Evolutionary conservation across 2,888 invertebrate species (phyloP).

Genomic region (Drosophila mercatorum): DNA sequence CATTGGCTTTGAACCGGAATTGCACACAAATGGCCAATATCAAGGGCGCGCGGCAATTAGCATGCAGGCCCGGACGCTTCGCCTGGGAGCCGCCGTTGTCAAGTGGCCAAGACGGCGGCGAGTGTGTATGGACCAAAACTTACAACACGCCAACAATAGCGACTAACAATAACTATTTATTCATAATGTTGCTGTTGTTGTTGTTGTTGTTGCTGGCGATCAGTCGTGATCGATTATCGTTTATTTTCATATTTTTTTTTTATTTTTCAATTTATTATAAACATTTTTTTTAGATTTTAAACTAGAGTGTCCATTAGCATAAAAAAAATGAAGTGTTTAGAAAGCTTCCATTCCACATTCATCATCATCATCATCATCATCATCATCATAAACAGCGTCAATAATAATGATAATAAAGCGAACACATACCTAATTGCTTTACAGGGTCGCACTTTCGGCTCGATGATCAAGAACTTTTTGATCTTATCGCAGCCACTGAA

Average conservation of each 20-base stretch:
- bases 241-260: constrained; percentile 10
- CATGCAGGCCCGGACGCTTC: constrained; percentile 28
- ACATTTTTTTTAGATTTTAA: constrained; percentile 5
- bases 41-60: constrained; percentile 48
- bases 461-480: constrained; percentile 90
- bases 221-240: constrained; percentile 73
- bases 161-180: constrained; percentile 53
- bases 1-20: constrained; percentile 49
- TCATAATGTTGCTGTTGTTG: constrained; percentile 33
- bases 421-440: constrained; percentile 47
- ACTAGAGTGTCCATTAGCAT: constrained; percentile 15
- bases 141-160: constrained; percentile 16
- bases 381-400: not conserved
- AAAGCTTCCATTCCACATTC: constrained; percentile 26
- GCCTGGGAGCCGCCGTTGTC: not conserved
- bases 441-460: constrained; percentile 92
- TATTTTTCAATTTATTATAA: constrained; percentile 8
- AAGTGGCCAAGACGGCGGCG: not conserved
- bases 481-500: constrained; percentile 87
- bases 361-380: not conserved
- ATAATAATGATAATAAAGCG: not conserved
- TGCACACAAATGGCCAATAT: constrained; percentile 53
- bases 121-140: constrained; percentile 4
- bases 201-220: constrained; percentile 32
- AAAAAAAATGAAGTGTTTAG: constrained; percentile 16